Percentiles rank a stretch among this genome's conserved stretches.
Evolutionary conservation across 2,888 invertebrate species (phyloP).

Genomic region (Eurois occulta): DNA sequence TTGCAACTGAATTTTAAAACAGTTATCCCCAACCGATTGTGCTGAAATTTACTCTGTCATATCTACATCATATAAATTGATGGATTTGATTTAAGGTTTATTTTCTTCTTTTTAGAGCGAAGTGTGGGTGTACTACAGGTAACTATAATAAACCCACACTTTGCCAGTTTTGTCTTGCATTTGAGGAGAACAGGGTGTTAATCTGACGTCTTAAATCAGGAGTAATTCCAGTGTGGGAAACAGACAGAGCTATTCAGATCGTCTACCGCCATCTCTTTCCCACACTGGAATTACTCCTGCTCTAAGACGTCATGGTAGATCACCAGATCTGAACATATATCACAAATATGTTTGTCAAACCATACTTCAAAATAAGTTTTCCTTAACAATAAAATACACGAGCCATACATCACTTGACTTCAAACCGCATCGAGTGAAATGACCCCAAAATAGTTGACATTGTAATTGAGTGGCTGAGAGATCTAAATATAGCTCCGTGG

Average conservation of each 20-base stretch:
- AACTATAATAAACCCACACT: neutral
- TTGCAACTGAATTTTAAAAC: too few relatives aligned
- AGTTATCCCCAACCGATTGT: too few relatives aligned
- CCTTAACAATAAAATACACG: conserved; percentile 12
- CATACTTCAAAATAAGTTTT: neutral
- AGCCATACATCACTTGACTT: conserved; percentile 42
- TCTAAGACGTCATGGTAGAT: too few relatives aligned
- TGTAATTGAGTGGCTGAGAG: conserved; percentile 36
- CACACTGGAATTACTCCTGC: too few relatives aligned
- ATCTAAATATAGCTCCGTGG: conserved; percentile 52
- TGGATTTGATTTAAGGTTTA: neutral
- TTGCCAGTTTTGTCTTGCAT: neutral
- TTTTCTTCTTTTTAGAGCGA: neutral
- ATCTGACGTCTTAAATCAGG: too few relatives aligned
- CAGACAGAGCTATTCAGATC: too few relatives aligned
- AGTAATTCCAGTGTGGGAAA: too few relatives aligned
- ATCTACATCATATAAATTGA: too few relatives aligned
- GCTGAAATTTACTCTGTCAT: too few relatives aligned
- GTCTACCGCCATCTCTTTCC: too few relatives aligned
- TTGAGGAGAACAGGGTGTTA: neutral
- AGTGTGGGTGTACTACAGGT: neutral
- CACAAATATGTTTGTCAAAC: neutral
- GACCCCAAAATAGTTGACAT: conserved; percentile 66
- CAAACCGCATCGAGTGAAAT: conserved; percentile 61
- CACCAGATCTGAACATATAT: neutral